Percentiles rank a stretch among this genome's conserved stretches.
Conservation (phyloP, 2,797 vertebrate genomes). For the Fringilla coelebs region DNA sequence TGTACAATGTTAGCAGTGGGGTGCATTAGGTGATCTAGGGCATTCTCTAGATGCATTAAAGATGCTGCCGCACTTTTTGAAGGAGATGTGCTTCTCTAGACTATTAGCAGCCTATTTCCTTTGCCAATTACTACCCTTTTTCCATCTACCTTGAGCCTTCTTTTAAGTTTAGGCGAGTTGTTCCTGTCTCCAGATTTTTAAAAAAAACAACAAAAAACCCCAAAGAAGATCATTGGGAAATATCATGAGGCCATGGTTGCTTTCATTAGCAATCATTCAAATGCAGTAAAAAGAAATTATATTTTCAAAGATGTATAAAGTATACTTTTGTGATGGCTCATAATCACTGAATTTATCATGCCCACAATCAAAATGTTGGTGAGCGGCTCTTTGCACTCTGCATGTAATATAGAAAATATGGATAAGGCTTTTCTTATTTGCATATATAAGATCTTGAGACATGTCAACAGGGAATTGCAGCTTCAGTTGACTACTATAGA, state of each 20-base stretch:
- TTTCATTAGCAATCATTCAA: neutral
- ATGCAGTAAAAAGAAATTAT: neutral
- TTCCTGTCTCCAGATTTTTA: neutral
- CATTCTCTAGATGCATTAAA: neutral
- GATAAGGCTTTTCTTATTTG: neutral
- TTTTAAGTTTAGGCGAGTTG: neutral
- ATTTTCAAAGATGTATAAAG: neutral
- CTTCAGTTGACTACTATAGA: neutral
- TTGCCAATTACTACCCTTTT: neutral
- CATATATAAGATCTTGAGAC: neutral
- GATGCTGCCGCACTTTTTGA: neutral
- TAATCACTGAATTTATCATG: neutral
- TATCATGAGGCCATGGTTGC: rapidly evolving
- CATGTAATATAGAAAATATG: neutral
- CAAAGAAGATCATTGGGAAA: neutral
- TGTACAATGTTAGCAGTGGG: neutral
- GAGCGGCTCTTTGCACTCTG: neutral
- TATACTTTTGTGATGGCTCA: neutral
- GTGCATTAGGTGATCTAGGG: neutral
- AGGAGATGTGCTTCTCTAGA: neutral
- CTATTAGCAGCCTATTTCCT: neutral
- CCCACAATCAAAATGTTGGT: neutral
- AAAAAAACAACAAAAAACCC: neutral
- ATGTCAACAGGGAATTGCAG: rapidly evolving
- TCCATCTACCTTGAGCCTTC: neutral